Evolutionary conservation across 2,113 vertebrate species (phyloP), one percentile per base, ranked within the genome.

Genomic region (Jacana jacana): DNA sequence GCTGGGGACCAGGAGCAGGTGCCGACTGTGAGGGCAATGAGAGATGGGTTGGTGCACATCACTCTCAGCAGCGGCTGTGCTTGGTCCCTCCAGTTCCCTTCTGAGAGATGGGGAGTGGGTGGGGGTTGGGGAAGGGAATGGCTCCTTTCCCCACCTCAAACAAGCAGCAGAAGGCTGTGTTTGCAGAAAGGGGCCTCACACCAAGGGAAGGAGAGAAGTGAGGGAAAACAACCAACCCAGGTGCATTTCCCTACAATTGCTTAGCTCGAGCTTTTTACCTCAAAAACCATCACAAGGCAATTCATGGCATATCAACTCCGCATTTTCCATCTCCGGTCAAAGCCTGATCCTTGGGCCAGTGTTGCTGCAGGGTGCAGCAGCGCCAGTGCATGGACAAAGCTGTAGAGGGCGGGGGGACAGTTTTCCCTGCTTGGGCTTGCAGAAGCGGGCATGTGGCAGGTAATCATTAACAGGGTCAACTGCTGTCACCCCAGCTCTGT

Each of bases 121-220:
- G 25, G 24, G 14, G 14, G 42, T 13, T 15, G 11, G 6, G 8
- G 13, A 35, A 42, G 7, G 13, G 51, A 65, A 31, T 4, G 5
- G 48, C 19, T 88, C 77, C 58, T 90, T 61, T 40, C 20, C 18
- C 40, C 46, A 63, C 46, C 46, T 51, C 68, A 80, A 80, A 73
- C 12, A 51, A 55, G 94, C 37, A 83, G 64, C 63, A 90, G 66
- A 68, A 70, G 22, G 46, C 30, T 3, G 5, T 75, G 70, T 48
- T 65, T 95, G 46, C 75, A 86, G 60, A 70, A 66, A 82, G 78
- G 25, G 31, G 66, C 54, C 66, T 95, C 78, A 63, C 28, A 27
- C 39, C 0, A 0, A 77, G 63, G 31, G 61, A 91, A 72, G 73
- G 15, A 89, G 27, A 49, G 66, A 86, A 40, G 40, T 48, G 31